Evolutionary conservation across 2,113 vertebrate genomes (phyloP).

Genomic region (Sebastes schlegelii): DNA sequence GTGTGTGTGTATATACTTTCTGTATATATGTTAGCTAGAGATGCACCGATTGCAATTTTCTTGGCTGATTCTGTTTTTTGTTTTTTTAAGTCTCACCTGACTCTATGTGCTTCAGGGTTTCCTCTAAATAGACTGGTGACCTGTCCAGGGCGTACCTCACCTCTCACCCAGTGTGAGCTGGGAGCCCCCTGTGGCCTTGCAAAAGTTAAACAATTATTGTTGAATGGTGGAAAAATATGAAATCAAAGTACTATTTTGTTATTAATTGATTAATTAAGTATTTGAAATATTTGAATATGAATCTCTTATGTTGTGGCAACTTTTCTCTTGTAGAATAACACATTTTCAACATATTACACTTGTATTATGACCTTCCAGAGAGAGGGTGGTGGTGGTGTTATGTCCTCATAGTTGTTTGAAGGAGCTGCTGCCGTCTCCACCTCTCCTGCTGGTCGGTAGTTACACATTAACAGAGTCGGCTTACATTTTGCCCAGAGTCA

Average conservation of each 20-base stretch:
- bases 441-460: slow-evolving; percentile 12
- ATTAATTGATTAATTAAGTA: no score
- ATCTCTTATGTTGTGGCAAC: background rate
- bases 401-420: background rate
- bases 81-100: no score
- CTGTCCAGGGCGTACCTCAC: no score
- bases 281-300: background rate
- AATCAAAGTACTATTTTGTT: background rate
- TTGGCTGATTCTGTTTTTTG: no score
- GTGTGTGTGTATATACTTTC: no score
- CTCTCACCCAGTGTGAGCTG: background rate
- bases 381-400: background rate
- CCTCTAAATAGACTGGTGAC: no score
- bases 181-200: no score
- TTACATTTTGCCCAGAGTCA: slow-evolving; percentile 25
- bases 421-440: background rate
- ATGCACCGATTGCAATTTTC: no score
- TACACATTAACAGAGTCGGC: slow-evolving; percentile 58
- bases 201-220: no score
- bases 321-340: background rate
- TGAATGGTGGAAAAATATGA: background rate
- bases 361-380: background rate
- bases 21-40: no score
- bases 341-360: background rate
- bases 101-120: background rate